Base-by-base conservation (phyloP, 1,140 invertebrate species). In the Heliothis virescens region DNA sequence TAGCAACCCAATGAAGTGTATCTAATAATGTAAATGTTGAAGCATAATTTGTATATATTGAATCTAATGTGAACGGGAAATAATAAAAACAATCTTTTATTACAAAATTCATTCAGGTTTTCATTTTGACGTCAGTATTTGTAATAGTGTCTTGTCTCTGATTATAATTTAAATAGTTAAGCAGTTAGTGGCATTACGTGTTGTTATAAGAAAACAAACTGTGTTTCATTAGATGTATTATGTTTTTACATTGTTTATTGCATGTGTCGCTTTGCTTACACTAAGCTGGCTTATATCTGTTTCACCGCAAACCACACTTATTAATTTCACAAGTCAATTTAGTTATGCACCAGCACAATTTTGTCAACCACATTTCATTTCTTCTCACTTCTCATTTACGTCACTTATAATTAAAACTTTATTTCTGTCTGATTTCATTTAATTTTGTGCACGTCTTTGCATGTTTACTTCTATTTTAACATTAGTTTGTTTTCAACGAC, bases 41-140 rank as follows among this genome's bases (percentile, higher is more conserved):
- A 86, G 79, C 85, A 91, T 93, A 90, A 94, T 94, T 92, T 94
- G 93, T 94, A 94, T 94, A 94, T 94, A 94, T 92, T 88, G 93
- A 92, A 91, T 85, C 85, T 86, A 86, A 93, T 94, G 91, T 94
- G 90, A 91, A 94, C 86, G 89, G 84, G 89, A 91, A 86, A 87
- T 91, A 92, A 93, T 93, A 94, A 94, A 91, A 92, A 91, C 90
- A 86, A 91, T 85, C 89, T 92, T 94, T 94, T 94, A 94, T 91
- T 94, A 94, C 91, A 93, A 94, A 94, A 93, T 88, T 76, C 71
- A 89, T 59, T 73, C 83, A 90, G 86, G 87, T 89, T 94, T 94
- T 94, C 85, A 93, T 94, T 94, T 89, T 67, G 77, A 81, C 34
- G 76, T 80, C 21, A 53, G 50, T 3, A 77, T 79, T 74, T 82